Evolutionary conservation across 2,113 vertebrate species (phyloP).

Genomic region (Prietella phreatophila): DNA sequence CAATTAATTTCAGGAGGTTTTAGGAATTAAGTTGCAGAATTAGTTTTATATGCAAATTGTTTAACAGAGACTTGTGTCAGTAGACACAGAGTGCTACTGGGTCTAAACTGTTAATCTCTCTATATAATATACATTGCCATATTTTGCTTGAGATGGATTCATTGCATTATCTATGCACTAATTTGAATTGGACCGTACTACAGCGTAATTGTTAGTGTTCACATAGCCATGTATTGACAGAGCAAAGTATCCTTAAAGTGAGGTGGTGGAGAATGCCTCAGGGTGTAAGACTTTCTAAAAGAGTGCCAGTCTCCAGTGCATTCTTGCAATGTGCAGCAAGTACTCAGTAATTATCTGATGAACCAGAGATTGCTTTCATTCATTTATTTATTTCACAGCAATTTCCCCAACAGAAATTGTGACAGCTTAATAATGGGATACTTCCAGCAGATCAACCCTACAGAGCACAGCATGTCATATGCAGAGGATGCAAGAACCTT

Average conservation of each 20-base stretch:
- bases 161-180: neutral
- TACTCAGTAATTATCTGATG: conserved; percentile 54
- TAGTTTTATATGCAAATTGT: neutral
- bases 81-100: neutral
- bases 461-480: conserved; percentile 50
- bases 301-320: conserved; percentile 27
- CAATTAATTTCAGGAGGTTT: neutral
- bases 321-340: conserved; percentile 40
- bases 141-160: conserved; percentile 28
- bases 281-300: conserved; percentile 43
- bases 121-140: neutral
- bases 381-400: conserved; percentile 36
- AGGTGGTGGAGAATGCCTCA: conserved; percentile 19
- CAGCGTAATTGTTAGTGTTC: conserved; percentile 32
- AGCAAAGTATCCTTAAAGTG: conserved; percentile 41
- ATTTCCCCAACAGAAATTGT: conserved; percentile 52
- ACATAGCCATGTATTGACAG: conserved; percentile 41
- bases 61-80: neutral
- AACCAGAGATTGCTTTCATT: conserved; percentile 28
- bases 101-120: neutral
- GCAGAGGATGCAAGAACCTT: conserved; percentile 55
- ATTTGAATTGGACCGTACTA: neutral
- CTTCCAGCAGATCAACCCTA: conserved; percentile 55
- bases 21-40: neutral
- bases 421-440: conserved; percentile 62